Evolutionary conservation across 2,888 invertebrate genomes (phyloP), one percentile per base, ranked within the genome.

Genomic region (Eledone cirrhosa): DNA sequence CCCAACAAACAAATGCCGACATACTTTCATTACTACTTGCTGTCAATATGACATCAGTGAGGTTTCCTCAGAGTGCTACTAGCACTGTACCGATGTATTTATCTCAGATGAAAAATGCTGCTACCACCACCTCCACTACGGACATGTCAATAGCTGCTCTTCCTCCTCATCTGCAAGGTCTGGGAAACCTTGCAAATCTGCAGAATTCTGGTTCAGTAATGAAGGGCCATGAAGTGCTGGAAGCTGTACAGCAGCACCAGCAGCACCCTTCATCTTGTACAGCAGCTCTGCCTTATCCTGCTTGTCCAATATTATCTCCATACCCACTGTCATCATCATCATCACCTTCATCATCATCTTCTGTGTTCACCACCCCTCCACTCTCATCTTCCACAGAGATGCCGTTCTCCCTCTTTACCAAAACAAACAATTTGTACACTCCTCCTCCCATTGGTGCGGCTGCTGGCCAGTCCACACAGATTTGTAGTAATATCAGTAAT

Each of bases 401-500:
- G 31, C 8, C 69, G 31, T 69, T 69, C 29, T 69, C 69, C 31
- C n/a, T 69, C 8, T 69, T 69, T 41, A 69, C 69, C 22, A 69
- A 69, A 31, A 31, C 41, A 2, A 69, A 69, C 27, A n/a, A 11
- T 33, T 33, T 69, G 69, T 69, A 69, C 31, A 5, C 41, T 16
- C 69, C 67, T 4, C n/a, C n/a, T n/a, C n/a, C 41, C 11, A 69
- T 69, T 8, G 33, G 48, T 48, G 41, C 33, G 75, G 47, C 75
- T 75, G 75, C 75, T 48, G 75, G 75, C 47, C 75, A 75, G 75
- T 75, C 75, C 47, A 24, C 29, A n/a, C 41, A 75, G 27, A 2
- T 47, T 48, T n/a, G 47, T 41, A 69, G n/a, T 33, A 41, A n/a
- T n/a, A n/a, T n/a, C n/a, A n/a, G n/a, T n/a, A n/a, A n/a, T n/a